A percentile compares a stretch with the other conserved stretches of the same genome.
Conservation (phyloP, 2,113 vertebrate genomes). For the Cynocephalus volans region DNA sequence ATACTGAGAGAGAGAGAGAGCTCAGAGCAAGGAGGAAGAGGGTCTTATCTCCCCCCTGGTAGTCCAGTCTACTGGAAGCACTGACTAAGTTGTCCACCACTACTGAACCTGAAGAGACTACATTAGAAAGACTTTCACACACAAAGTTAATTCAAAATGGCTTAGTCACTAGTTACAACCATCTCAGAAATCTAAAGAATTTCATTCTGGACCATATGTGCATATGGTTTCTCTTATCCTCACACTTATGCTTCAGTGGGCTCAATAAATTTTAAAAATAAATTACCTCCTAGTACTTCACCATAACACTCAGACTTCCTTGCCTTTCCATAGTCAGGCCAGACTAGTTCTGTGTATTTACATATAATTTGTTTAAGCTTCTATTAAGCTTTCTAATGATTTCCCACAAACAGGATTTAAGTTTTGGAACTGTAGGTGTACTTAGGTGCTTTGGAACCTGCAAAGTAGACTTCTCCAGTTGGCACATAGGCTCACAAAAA, state of each 20-base stretch:
- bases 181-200: constrained; percentile 34
- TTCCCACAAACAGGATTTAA: constrained; percentile 63
- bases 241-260: constrained; percentile 62
- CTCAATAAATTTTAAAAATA: constrained; percentile 72
- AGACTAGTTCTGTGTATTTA: constrained; percentile 20
- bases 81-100: neutral
- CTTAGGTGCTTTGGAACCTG: neutral
- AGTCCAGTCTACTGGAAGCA: neutral
- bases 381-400: constrained; percentile 75
- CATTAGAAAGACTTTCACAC: constrained; percentile 9
- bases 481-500: neutral
- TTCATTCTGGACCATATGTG: constrained; percentile 54
- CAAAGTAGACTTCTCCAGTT: neutral
- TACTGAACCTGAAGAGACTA: constrained; percentile 40
- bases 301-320: constrained; percentile 59
- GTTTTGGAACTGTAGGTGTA: neutral
- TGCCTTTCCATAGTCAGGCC: constrained; percentile 27
- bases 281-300: constrained; percentile 66
- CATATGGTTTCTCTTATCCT: constrained; percentile 52
- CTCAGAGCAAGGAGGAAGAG: neutral
- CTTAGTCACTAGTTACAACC: constrained; percentile 38
- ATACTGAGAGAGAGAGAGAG: neutral
- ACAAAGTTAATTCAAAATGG: constrained; percentile 60
- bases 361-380: constrained; percentile 72
- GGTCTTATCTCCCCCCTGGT: neutral